phyloP scores from a whole-genome alignment of 2,888 invertebrate genomes.

The Augiades crinisus region DNA sequence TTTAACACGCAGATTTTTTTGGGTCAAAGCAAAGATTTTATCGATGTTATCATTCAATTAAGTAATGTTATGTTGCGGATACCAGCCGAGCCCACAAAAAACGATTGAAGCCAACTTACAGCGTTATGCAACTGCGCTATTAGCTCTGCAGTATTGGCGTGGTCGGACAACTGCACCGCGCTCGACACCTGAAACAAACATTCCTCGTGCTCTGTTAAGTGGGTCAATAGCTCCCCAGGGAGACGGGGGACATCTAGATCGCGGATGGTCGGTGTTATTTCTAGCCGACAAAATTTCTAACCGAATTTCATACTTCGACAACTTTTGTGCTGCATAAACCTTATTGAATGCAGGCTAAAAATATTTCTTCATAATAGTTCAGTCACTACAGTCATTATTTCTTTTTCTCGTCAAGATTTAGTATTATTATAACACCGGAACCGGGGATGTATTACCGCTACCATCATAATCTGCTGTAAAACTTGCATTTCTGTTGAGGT shows the following conservation, averaged over 20 bases:
- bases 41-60: not conserved
- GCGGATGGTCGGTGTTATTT: conserved; percentile 18
- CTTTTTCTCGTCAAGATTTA: no score
- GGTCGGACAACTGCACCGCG: conserved; percentile 64
- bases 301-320: not conserved
- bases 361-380: no score
- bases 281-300: conserved; percentile 1
- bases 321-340: not conserved
- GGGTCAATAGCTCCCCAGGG: conserved; percentile 59
- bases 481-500: no score
- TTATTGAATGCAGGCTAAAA: no score
- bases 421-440: no score
- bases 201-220: conserved; percentile 49
- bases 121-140: conserved; percentile 62
- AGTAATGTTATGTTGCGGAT: conserved; percentile 1
- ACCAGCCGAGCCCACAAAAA: not conserved
- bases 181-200: conserved; percentile 71
- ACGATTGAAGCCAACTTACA: conserved; percentile 47
- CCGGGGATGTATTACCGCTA: no score
- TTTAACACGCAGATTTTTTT: not conserved
- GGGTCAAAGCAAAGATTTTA: not conserved
- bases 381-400: no score
- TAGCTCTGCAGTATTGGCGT: conserved; percentile 62
- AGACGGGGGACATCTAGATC: conserved; percentile 4
- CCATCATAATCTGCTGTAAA: no score